Conservation (phyloP, 2,113 vertebrate species). For the Acanthochromis polyacanthus region DNA sequence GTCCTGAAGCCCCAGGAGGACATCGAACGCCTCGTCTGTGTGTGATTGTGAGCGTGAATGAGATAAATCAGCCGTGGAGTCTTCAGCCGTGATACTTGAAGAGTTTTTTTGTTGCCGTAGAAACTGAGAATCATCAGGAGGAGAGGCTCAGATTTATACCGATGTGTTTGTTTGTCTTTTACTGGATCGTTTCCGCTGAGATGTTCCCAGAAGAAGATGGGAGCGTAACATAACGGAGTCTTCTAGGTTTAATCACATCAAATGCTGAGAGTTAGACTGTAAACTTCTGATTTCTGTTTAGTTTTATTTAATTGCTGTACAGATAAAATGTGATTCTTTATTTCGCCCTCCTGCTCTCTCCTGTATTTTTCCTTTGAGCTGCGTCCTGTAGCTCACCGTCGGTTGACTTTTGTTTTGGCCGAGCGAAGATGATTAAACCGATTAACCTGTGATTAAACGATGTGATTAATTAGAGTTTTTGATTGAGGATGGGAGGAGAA, state of each 20-base stretch:
- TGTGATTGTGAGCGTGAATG: constrained; percentile 27
- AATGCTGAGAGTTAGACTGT: constrained; percentile 64
- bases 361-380: constrained; percentile 23
- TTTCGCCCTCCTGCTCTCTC: constrained; percentile 11
- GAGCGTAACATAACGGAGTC: constrained; percentile 73
- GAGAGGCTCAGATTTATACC: constrained; percentile 29
- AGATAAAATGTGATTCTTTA: constrained; percentile 60
- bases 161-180: background rate
- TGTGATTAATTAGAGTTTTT: constrained; percentile 7
- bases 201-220: constrained; percentile 20
- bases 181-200: constrained; percentile 44
- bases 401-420: constrained; percentile 21
- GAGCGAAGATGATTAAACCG: constrained; percentile 14
- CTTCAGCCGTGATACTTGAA: constrained; percentile 91
- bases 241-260: constrained; percentile 65
- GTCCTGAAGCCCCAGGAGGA: constrained; percentile 76
- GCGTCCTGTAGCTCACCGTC: background rate
- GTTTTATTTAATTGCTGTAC: constrained; percentile 75
- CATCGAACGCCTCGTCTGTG: constrained; percentile 60
- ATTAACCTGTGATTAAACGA: constrained; percentile 25
- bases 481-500: constrained; percentile 61
- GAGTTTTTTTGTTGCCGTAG: constrained; percentile 77
- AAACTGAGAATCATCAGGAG: constrained; percentile 39
- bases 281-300: constrained; percentile 67
- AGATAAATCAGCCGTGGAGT: constrained; percentile 85